Base-by-base conservation (phyloP, 2,888 invertebrate genomes). In the Ecliptopera silaceata region DNA sequence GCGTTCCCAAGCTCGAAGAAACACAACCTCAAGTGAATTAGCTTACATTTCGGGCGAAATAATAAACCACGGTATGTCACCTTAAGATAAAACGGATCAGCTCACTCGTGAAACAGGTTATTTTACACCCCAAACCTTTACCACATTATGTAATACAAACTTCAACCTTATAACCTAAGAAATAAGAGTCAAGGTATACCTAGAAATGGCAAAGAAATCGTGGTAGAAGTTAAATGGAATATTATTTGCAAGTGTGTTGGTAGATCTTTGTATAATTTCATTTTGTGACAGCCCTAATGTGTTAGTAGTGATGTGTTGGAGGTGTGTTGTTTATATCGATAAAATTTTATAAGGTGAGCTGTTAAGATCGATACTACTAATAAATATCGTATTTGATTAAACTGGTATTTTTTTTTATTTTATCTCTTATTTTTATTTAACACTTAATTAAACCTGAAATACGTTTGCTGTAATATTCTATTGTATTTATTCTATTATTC, bases 1-100 rank as follows among this genome's bases (percentile, higher is more conserved):
- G 60, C 31, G 41, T 64, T 6, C 59, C 57, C 66, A 67, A 66
- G 63, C 60, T 63, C 59, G 56, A 62, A 57, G 66, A 66, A 59
- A 61, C 61, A 60, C 52, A 54, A 51, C 56, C 62, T 51, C 62
- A 61, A 64, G 63, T 59, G 72, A 80, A 80, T 82, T 81, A 80
- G 75, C 77, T 77, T 79, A 80, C 82, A 80, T 82, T 80, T 85
- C 80, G 78, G 70, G 75, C 82, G 82, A 85, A 86, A 87, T 87
- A 86, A 87, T 86, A 86, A 85, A 85, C 84, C 84, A 74, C 81
- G 70, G 74, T 76, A 78, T 84, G 86, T 86, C 87, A 86, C 87
- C 85, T 87, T 80, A 79, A 88, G 88, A 88, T 88, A 88, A 88
- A 88, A 84, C 82, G 83, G 82, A 82, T 84, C 82, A 83, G 79